phyloP scores from a whole-genome alignment of 2,888 invertebrate species.

The Patella ulyssiponensis region DNA sequence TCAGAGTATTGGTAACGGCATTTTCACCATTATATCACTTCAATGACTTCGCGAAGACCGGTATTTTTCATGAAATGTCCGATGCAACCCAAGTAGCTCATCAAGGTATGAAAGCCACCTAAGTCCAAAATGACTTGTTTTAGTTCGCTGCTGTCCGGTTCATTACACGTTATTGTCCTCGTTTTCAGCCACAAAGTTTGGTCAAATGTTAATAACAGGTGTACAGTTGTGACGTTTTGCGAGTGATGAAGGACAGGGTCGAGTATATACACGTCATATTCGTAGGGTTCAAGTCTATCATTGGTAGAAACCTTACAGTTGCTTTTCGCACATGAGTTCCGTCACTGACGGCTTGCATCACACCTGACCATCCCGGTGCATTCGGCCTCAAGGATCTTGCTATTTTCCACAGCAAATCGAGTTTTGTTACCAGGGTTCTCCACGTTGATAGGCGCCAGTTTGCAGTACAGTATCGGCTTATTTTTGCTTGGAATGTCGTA shows the following conservation, averaged over 20 bases:
- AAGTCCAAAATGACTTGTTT: too few relatives aligned
- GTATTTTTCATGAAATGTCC: too few relatives aligned
- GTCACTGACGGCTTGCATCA: conserved; percentile 46
- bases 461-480: neutral
- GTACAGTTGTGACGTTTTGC: neutral
- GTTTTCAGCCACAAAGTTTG: neutral
- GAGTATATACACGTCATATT: conserved; percentile 1
- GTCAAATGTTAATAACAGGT: neutral
- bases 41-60: neutral
- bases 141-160: neutral
- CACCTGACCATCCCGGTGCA: conserved; percentile 42
- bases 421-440: neutral
- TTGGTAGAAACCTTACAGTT: conserved; percentile 5
- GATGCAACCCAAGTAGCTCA: too few relatives aligned
- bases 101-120: too few relatives aligned
- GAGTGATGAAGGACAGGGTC: neutral
- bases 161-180: neutral
- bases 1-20: neutral
- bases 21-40: neutral
- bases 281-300: neutral
- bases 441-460: neutral
- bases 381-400: conserved; percentile 22
- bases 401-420: neutral
- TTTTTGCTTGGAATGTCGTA: conserved; percentile 1
- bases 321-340: conserved; percentile 43